Conservation (phyloP, 2,888 invertebrate genomes). For the Trissonchulus latispiculum region DNA sequence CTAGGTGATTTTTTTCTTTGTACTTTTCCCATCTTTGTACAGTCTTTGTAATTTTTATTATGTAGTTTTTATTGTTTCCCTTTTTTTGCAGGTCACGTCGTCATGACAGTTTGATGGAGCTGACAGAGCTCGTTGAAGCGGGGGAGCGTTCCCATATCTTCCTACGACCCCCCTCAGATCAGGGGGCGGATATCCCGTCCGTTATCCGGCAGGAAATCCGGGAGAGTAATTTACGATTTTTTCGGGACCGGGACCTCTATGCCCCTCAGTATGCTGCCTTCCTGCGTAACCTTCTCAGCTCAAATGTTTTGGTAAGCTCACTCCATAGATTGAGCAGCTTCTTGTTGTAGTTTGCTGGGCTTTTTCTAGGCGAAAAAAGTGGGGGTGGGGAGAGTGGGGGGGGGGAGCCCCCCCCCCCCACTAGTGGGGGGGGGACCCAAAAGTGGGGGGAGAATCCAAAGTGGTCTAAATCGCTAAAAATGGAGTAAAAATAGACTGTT, state of each 20-base stretch:
- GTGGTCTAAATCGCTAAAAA: too few relatives aligned
- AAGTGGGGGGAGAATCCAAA: too few relatives aligned
- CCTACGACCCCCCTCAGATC: too few relatives aligned
- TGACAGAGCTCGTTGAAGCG: conserved; percentile 49
- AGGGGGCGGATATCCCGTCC: conserved; percentile 42
- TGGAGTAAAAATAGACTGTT: too few relatives aligned
- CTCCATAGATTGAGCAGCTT: too few relatives aligned
- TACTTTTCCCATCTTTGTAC: neutral
- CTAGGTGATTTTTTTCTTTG: conserved; percentile 18
- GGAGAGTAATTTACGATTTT: conserved; percentile 49
- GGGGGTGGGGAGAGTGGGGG: too few relatives aligned
- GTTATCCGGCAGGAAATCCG: conserved; percentile 46
- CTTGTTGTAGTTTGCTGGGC: too few relatives aligned
- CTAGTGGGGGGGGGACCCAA: too few relatives aligned
- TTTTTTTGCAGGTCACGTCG: conserved; percentile 20
- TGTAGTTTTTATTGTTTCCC: neutral
- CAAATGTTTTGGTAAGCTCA: too few relatives aligned
- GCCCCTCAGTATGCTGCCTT: conserved; percentile 48
- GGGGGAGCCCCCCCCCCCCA: too few relatives aligned
- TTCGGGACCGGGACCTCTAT: conserved; percentile 49
- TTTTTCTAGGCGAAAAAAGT: too few relatives aligned
- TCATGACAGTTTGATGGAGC: conserved; percentile 47
- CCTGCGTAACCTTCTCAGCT: conserved; percentile 40
- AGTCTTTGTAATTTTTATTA: conserved; percentile 11
- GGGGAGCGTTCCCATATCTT: conserved; percentile 49